Evolutionary conservation across 2,113 vertebrate genomes (phyloP), one percentile per base, ranked within the genome.

Genomic region (Syngnathus scovelli): DNA sequence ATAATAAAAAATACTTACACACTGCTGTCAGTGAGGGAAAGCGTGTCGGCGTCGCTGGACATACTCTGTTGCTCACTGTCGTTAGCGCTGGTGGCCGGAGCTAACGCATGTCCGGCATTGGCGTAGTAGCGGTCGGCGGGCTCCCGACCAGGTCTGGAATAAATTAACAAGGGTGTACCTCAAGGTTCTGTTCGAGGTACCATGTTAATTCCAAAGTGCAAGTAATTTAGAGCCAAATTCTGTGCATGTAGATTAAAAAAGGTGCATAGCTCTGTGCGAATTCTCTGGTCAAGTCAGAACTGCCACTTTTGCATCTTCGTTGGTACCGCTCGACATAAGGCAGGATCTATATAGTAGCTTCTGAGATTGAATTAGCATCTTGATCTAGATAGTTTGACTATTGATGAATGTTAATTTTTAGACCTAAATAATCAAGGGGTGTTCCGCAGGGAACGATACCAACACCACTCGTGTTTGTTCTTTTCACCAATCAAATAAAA

Each of bases 61-160:
- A 99, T 92, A 88, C 97, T 98, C 92, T 98, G 97, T 89, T 97
- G 96, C 88, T 99, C 97, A 0, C 96, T 99, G 86, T 97, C 96
- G 0, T 97, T 98, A 88, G 96, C 93, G 7, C 96, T 98, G 86
- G 96, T 93, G 60, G 92, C 92, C 0, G 96, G 96, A 68, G 94
- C 96, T 82, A 94, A 49, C 8, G 94, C 94, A 0, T 94, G 96
- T 67, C 95, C 95, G 0, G 91, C 91, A 90, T 93, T 96, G 86
- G 96, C 90, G 8, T 96, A 96, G 90, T 95, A 96, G 12, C 95
- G 93, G 87, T 94, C 93, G 81, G 93, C 77, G 1, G 94, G 92
- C 76, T 99, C 96, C 78, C 92, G 91, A 90, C 94, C 95, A 0
- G 93, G 69, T 51, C 88, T 89, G 61, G n/a, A 49, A 69, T 19